Percentiles rank a stretch among this genome's conserved stretches.
These are phyloP conservation scores for Habropoda laboriosa DNA, from an alignment of 1,140 invertebrate species.

Conservation along the genomic window DNA sequence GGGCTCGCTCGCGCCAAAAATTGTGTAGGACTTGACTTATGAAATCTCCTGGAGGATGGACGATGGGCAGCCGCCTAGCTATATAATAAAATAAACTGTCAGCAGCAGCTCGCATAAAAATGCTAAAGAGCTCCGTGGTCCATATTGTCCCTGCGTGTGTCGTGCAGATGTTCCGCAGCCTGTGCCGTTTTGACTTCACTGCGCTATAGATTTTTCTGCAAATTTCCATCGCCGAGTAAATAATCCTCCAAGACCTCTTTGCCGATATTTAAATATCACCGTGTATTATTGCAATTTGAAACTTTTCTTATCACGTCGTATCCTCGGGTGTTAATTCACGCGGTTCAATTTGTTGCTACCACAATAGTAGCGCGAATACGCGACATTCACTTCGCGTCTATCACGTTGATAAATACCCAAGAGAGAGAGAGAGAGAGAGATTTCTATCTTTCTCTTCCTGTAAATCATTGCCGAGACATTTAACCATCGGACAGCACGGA, in stretches of 20 bases:
- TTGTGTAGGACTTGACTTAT: slow-evolving; percentile 70
- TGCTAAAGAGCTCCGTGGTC: slow-evolving; percentile 75
- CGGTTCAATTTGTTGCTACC: neutral
- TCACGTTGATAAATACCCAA: slow-evolving; percentile 60
- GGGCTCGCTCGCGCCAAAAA: slow-evolving; percentile 12
- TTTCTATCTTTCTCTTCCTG: slow-evolving; percentile 62
- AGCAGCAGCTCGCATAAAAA: slow-evolving; percentile 81
- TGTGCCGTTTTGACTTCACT: neutral
- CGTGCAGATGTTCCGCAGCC: slow-evolving; percentile 54
- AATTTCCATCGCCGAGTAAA: neutral
- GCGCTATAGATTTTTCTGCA: neutral
- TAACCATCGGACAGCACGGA: slow-evolving; percentile 56
- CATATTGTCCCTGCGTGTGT: slow-evolving; percentile 49
- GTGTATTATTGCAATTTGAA: no score
- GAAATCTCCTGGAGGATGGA: slow-evolving; percentile 69
- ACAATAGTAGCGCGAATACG: neutral
- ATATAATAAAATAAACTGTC: slow-evolving; percentile 82
- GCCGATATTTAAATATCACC: no score
- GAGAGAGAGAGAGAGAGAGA: slow-evolving; percentile 61
- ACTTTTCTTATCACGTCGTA: neutral
- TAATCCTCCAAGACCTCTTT: neutral
- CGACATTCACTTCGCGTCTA: slow-evolving; percentile 41
- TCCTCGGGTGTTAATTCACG: neutral
- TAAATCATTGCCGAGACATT: slow-evolving; percentile 75
- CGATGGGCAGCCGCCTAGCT: slow-evolving; percentile 74